Percentiles rank a stretch among this genome's conserved stretches.
These are phyloP conservation scores for Theodoxus fluviatilis DNA, from an alignment of 2,888 invertebrate genomes.

Conservation along the genomic window DNA sequence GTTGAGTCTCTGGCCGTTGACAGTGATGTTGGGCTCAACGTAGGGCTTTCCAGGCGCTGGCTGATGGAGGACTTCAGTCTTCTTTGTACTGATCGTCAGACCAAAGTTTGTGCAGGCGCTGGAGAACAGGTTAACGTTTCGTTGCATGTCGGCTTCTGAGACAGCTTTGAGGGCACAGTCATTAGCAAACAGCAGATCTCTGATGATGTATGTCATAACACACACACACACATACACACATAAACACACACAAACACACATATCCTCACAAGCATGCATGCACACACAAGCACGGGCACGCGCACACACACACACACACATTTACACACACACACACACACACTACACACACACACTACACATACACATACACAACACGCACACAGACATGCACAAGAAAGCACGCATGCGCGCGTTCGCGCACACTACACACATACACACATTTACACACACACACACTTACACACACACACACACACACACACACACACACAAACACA, in stretches of 20 bases:
- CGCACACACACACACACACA: constrained; percentile 7
- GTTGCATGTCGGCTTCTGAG: too few species aligned
- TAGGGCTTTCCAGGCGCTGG: too few species aligned
- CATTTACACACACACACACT: neutral
- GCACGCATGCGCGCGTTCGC: constrained; percentile 12
- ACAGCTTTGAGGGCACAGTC: too few species aligned
- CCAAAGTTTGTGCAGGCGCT: too few species aligned
- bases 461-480: constrained; percentile 1
- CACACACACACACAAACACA: constrained; percentile 15
- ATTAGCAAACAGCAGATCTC: too few species aligned
- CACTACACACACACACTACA: constrained; percentile 21
- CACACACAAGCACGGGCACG: neutral
- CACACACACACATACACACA: constrained; percentile 11
- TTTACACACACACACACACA: constrained; percentile 22
- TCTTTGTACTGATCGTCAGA: too few species aligned
- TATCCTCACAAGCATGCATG: neutral
- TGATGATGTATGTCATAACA: too few species aligned
- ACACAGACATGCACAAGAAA: constrained; percentile 4
- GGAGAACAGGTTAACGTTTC: too few species aligned
- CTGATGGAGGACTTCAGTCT: too few species aligned
- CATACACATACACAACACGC: constrained; percentile 22
- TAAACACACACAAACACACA: neutral
- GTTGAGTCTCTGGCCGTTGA: too few species aligned
- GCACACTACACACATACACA: too few species aligned
- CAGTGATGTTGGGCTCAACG: too few species aligned